phyloP scores from a whole-genome alignment of 2,797 vertebrate species.

The Poecilia velifera region DNA sequence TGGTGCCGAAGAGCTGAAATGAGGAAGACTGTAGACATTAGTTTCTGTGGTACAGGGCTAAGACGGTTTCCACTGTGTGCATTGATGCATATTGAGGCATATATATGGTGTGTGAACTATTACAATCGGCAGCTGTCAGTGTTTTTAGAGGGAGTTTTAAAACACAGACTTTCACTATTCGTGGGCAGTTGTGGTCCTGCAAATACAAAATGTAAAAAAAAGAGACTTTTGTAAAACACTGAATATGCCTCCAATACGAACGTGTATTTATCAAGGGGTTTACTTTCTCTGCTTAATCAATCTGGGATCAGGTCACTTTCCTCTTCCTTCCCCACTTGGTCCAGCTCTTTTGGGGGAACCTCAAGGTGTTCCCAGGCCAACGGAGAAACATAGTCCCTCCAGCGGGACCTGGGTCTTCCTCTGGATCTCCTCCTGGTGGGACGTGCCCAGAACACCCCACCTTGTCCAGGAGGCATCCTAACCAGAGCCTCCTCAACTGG shows the following conservation, averaged over 20 bases:
- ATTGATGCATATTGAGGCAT: too few relatives aligned
- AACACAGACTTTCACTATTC: too few relatives aligned
- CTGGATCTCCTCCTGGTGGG: background rate
- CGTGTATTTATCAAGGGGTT: background rate
- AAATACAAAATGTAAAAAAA: background rate
- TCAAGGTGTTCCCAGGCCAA: background rate
- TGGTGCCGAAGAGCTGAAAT: too few relatives aligned
- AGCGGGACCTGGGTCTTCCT: background rate
- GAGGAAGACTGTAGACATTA: too few relatives aligned
- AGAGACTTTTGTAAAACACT: background rate
- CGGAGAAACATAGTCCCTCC: background rate
- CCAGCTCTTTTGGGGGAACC: background rate
- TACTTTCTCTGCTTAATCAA: too few relatives aligned
- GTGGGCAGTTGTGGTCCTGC: background rate
- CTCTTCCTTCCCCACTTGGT: background rate
- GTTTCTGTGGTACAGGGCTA: too few relatives aligned
- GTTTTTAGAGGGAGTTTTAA: too few relatives aligned
- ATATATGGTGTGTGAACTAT: too few relatives aligned
- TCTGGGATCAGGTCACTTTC: too few relatives aligned
- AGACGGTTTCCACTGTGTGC: too few relatives aligned
- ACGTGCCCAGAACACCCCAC: background rate
- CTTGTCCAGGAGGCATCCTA: background rate
- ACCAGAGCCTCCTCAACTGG: too few relatives aligned
- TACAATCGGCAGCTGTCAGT: too few relatives aligned
- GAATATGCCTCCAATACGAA: background rate